Conservation (phyloP, 53 echinoderm and acorn worm species). For the Astropecten irregularis region DNA sequence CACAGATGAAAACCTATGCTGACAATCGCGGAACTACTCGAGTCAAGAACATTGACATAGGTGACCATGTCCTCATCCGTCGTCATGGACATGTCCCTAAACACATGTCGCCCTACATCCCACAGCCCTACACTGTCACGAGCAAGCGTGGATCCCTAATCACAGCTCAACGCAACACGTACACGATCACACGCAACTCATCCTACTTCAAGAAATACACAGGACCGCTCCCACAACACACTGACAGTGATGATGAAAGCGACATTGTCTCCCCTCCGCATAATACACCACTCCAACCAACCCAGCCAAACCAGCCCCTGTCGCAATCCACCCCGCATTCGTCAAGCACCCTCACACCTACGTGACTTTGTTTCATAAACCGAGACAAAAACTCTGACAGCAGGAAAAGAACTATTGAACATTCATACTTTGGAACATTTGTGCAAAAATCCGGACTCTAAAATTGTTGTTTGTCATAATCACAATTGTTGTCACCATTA, state of each 20-base stretch:
- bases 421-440: not conserved
- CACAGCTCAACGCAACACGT: slow-evolving; percentile 12
- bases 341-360: slow-evolving; percentile 3
- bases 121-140: slow-evolving; percentile 33
- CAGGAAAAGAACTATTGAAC: not conserved
- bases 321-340: not conserved
- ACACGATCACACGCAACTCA: slow-evolving; percentile 22
- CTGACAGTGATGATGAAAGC: not conserved
- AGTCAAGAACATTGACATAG: slow-evolving; percentile 23
- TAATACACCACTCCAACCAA: not conserved
- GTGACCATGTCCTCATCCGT: slow-evolving; percentile 56
- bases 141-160: slow-evolving; percentile 29
- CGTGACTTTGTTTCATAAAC: too few species aligned
- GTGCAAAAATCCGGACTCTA: too few species aligned
- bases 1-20: slow-evolving; percentile 53
- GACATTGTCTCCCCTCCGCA: not conserved
- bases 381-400: not conserved
- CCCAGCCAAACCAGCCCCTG: not conserved
- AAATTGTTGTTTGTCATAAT: not conserved
- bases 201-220: slow-evolving; percentile 19
- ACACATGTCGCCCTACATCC: slow-evolving; percentile 54
- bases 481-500: not conserved
- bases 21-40: slow-evolving; percentile 38
- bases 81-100: slow-evolving; percentile 54
- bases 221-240: not conserved